phyloP scores from a whole-genome alignment of 2,888 invertebrate genomes.

The Rhogogaster chlorosoma region DNA sequence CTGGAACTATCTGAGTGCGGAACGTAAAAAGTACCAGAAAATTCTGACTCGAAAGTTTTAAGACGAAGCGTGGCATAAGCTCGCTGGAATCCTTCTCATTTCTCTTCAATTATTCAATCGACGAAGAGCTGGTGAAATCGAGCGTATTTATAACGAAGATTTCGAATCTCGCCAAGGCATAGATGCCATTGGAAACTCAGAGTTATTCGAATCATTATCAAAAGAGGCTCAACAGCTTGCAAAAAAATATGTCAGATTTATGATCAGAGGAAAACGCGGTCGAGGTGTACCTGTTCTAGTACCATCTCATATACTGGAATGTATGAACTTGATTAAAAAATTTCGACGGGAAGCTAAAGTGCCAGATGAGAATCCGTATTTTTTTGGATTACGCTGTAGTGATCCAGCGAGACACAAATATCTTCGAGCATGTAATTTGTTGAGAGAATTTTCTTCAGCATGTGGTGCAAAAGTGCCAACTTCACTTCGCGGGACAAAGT shows the following conservation, averaged over 20 bases:
- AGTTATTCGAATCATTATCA: slow-evolving; percentile 55
- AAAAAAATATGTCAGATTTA: slow-evolving; percentile 58
- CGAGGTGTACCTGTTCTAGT: slow-evolving; percentile 58
- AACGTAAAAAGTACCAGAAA: too few species aligned
- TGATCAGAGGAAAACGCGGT: slow-evolving; percentile 59
- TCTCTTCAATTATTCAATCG: too few species aligned
- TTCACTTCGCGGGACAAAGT: too few species aligned
- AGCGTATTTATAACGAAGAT: slow-evolving; percentile 44
- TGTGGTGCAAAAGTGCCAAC: too few species aligned
- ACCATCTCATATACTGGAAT: slow-evolving; percentile 45
- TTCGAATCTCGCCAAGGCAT: slow-evolving; percentile 57
- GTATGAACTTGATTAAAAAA: slow-evolving; percentile 30
- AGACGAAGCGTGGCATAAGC: too few species aligned
- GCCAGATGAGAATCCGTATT: slow-evolving; percentile 17
- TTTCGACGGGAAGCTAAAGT: slow-evolving; percentile 18
- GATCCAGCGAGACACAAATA: slow-evolving; percentile 41
- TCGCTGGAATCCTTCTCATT: too few species aligned
- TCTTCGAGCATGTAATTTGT: slow-evolving; percentile 57
- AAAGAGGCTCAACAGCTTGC: slow-evolving; percentile 55
- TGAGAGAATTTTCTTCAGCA: too few species aligned
- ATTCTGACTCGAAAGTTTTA: slow-evolving; percentile 35
- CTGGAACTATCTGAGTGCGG: too few species aligned
- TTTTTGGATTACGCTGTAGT: slow-evolving; percentile 44
- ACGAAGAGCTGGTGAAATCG: too few species aligned
- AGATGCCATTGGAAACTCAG: slow-evolving; percentile 56